Evolutionary conservation across 2,888 invertebrate genomes (phyloP), one percentile per base, ranked within the genome.

Genomic region (Sinodicranocentrus sp.): DNA sequence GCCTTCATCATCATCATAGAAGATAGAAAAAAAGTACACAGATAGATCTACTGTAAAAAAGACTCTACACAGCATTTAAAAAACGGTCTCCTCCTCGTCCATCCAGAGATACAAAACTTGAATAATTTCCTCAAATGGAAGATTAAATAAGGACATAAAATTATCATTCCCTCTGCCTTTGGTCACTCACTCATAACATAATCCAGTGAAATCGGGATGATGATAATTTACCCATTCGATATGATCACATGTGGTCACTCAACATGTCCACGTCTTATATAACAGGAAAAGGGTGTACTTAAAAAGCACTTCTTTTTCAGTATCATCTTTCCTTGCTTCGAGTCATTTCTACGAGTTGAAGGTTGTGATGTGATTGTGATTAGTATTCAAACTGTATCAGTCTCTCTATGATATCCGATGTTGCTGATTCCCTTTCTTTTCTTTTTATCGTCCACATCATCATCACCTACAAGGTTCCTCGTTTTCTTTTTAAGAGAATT

Each of bases 51-150:
- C 43, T 39, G 15, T 57, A 73, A 15, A n/a, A 59, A 48, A 52
- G 26, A 28, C 48, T 26, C 2, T 17, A 61, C 8, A 52, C 52
- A 67, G 54, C 15, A 63, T 21, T n/a, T 72, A 78, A 76, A 63
- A 57, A 67, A 76, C 71, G 59, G 48, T 52, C 39, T 39, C 39
- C 39, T 39, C 13, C 39, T 39, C 39, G 5, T 39, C 67, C 67
- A 33, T 26, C 21, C 39, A 25, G 76, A 76, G 44, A 23, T 76
- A 67, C 57, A 57, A 44, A 68, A 68, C 68, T 79, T 39, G 63
- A 79, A 79, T 79, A 79, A 84, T 80, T 85, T 85, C 85, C 85
- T 80, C 84, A 85, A 85, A 85, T 84, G 85, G 85, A 82, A 82
- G 85, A 82, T 79, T 79, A 72, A 79, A 71, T 71, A 72, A 79